Evolutionary conservation across 2,797 vertebrate species (phyloP), one percentile per base, ranked within the genome.

Genomic region (Gorsachius magnificus): DNA sequence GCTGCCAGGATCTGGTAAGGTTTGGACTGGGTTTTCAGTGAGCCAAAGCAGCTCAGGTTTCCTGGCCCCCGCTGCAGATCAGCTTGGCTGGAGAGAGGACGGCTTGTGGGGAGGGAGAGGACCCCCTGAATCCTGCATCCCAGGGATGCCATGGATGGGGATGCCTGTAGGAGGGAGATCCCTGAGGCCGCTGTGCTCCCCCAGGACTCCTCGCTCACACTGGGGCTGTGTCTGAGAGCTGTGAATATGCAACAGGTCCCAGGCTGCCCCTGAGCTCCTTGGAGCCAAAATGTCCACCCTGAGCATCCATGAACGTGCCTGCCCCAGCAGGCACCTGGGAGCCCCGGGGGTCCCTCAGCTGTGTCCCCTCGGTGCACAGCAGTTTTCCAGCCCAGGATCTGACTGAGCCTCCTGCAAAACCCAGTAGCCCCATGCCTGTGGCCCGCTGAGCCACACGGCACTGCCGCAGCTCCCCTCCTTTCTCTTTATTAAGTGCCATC

Each of bases 291-390:
- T 3, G 12, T 22, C 25, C 48, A 16, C 50, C 16, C 15, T 2
- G 28, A 33, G 60, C 70, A 51, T 11, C 66, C 45, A 9, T 0
- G 0, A 66, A n/a, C 0, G 0, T 0, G 26, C 43, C 72, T 13
- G 16, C 11, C 46, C 72, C 38, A 33, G 56, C 45, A 50, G 61
- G 21, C 4, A 29, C 33, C 21, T 6, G 5, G 41, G 29, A 57
- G 16, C n/a, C 56, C 74, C 14, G 24, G 51, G 26, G 11, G 48
- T 60, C 6, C 51, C 53, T 51, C 0, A 2, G 31, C 35, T 1
- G 0, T 1, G 20, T 72, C 63, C 74, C 21, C 28, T 68, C 0
- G 0, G 26, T 6, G 24, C 46, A 21, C 19, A 6, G 35, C 1
- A 11, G 18, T 43, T 83, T 84, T 60, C 64, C 46, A 92, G 54